phyloP scores from a whole-genome alignment of 2,888 invertebrate genomes.

The Apamea epomidion region DNA sequence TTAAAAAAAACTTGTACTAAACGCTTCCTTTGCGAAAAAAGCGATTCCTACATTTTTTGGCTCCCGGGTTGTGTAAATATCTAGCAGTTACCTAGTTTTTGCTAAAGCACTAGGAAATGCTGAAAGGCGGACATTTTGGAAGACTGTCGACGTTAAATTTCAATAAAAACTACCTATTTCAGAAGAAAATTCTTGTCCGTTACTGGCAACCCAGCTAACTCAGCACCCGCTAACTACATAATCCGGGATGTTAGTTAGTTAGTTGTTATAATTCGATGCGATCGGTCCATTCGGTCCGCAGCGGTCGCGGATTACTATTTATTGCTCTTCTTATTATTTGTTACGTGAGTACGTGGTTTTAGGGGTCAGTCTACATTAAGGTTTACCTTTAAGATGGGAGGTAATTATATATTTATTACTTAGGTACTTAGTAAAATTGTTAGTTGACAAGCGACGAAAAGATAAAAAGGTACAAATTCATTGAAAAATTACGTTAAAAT shows the following conservation, averaged over 20 bases:
- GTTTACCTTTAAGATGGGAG: background rate
- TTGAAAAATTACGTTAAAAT: background rate
- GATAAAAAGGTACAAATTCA: background rate
- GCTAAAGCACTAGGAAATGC: background rate
- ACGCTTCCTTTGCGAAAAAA: background rate
- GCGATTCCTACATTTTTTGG: background rate
- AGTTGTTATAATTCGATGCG: conserved; percentile 65
- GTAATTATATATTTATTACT: background rate
- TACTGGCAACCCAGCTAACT: conserved; percentile 54
- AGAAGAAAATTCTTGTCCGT: fast-evolving
- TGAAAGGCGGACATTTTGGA: background rate
- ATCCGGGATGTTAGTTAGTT: conserved; percentile 62
- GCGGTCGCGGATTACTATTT: conserved; percentile 31
- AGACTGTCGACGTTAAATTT: background rate
- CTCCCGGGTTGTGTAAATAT: background rate
- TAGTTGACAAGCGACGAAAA: background rate
- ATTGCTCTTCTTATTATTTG: conserved; percentile 36
- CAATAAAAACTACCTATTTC: background rate
- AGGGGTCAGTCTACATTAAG: too few species aligned
- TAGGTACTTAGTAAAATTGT: background rate
- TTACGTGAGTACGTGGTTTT: conserved; percentile 3
- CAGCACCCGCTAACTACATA: conserved; percentile 53
- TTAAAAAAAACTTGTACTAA: background rate
- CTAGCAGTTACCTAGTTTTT: background rate
- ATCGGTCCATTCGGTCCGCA: conserved; percentile 55